These are phyloP conservation scores for Falco columbarius DNA, from an alignment of 2,797 vertebrate species.

Conservation along the genomic window DNA sequence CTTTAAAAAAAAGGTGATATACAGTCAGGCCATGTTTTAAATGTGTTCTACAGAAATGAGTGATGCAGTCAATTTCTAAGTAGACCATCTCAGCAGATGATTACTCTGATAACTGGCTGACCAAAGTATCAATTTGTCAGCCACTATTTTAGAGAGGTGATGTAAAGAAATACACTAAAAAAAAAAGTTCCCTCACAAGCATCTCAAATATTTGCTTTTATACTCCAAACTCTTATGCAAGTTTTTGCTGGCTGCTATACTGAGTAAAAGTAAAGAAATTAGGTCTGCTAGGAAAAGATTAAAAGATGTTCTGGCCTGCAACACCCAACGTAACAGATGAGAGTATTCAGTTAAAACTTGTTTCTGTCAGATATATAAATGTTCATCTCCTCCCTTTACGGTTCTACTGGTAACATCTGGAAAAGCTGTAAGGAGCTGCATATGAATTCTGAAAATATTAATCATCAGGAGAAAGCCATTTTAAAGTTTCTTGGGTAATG, in stretches of 20 bases:
- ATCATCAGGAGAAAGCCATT: not conserved
- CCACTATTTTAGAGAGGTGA: not conserved
- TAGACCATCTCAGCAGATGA: not conserved
- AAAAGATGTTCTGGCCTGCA: not conserved
- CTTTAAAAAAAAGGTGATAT: not conserved
- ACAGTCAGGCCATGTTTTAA: not conserved
- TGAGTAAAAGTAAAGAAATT: not conserved
- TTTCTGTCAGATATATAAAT: not conserved
- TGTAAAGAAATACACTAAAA: not conserved
- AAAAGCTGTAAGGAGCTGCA: not conserved
- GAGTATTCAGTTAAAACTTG: not conserved
- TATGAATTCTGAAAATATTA: not conserved
- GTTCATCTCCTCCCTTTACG: not conserved
- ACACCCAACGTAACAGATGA: not conserved
- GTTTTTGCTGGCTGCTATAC: not conserved
- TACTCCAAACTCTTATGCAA: not conserved
- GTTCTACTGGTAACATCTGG: not conserved
- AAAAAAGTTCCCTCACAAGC: not conserved
- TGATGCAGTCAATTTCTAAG: not conserved
- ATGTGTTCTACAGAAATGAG: not conserved
- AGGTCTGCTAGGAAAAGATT: not conserved
- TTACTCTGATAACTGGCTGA: not conserved
- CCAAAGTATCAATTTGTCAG: not conserved
- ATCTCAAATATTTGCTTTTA: not conserved
- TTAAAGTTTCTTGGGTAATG: not conserved